Conservation (phyloP, 2,113 vertebrate species). For the Nicator chloris region DNA sequence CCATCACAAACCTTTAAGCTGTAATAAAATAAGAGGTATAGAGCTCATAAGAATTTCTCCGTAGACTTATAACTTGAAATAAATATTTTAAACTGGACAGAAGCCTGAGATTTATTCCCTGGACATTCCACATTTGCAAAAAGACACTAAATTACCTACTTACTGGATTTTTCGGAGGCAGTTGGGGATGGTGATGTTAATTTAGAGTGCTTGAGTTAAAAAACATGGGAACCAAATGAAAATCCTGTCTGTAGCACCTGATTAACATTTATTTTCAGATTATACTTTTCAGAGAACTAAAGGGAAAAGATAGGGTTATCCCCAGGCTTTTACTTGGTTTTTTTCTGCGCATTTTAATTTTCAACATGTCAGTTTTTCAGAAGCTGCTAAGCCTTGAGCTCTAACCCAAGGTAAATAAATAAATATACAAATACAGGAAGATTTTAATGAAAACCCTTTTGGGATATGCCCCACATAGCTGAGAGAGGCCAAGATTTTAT, state of each 20-base stretch:
- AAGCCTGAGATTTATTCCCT: neutral
- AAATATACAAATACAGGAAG: neutral
- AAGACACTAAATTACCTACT: neutral
- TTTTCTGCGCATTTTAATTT: neutral
- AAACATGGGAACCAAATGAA: neutral
- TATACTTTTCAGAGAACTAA: neutral
- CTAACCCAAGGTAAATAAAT: neutral
- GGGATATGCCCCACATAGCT: neutral
- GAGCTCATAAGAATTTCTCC: neutral
- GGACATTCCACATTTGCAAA: neutral
- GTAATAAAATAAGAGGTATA: neutral
- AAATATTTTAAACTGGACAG: neutral
- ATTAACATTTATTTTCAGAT: neutral
- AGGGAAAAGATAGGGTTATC: neutral
- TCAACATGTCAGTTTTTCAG: neutral
- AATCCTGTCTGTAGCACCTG: neutral
- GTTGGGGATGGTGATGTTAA: neutral
- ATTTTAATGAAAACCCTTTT: neutral
- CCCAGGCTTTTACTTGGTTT: rapidly evolving
- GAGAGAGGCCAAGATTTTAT: neutral
- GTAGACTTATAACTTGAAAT: neutral
- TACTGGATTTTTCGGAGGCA: neutral
- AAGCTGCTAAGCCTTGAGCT: neutral
- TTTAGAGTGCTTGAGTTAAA: neutral
- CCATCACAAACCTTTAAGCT: neutral